These are phyloP conservation scores for Sinonovacula constricta DNA, from an alignment of 1,140 invertebrate genomes.

Conservation along the genomic window DNA sequence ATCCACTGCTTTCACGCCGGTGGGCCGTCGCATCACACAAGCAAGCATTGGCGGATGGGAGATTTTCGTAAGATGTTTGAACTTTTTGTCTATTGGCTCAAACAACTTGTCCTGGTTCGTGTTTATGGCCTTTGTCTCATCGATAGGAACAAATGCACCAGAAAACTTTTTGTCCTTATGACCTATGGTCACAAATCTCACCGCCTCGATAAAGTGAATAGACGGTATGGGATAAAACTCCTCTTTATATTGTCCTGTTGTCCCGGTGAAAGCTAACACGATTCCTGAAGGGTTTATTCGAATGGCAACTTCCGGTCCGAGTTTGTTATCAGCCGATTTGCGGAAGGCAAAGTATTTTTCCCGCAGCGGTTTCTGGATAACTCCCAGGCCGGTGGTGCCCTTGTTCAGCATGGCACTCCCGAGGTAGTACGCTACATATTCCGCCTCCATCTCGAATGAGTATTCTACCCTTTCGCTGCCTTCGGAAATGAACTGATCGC, in stretches of 20 bases:
- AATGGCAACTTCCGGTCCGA: slow-evolving; percentile 52
- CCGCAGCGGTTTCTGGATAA: slow-evolving; percentile 61
- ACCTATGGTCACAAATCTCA: slow-evolving; percentile 55
- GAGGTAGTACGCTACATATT: slow-evolving; percentile 60
- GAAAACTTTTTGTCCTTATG: slow-evolving; percentile 60
- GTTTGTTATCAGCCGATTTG: slow-evolving; percentile 42
- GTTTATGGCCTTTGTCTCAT: slow-evolving; percentile 38
- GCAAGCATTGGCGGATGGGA: slow-evolving; percentile 65
- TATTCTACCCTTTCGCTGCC: too few relatives aligned
- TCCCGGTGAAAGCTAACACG: slow-evolving; percentile 44
- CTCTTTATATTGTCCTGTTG: slow-evolving; percentile 38
- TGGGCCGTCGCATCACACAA: slow-evolving; percentile 63
- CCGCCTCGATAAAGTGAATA: slow-evolving; percentile 61
- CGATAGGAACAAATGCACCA: slow-evolving; percentile 62
- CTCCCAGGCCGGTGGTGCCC: slow-evolving; percentile 61
- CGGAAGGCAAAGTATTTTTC: slow-evolving; percentile 66
- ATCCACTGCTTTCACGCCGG: slow-evolving; percentile 66
- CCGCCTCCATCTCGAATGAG: slow-evolving; percentile 49
- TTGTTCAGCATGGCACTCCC: slow-evolving; percentile 62
- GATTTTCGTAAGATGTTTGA: slow-evolving; percentile 55
- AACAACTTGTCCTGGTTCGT: slow-evolving; percentile 61
- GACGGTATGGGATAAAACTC: slow-evolving; percentile 60
- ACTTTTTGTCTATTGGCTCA: slow-evolving; percentile 60
- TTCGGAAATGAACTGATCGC: too few relatives aligned
- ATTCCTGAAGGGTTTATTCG: slow-evolving; percentile 57